Percentiles rank a stretch among this genome's conserved stretches.
Evolutionary conservation across 1,140 invertebrate genomes (phyloP).

Genomic region (Copidosoma floridanum): DNA sequence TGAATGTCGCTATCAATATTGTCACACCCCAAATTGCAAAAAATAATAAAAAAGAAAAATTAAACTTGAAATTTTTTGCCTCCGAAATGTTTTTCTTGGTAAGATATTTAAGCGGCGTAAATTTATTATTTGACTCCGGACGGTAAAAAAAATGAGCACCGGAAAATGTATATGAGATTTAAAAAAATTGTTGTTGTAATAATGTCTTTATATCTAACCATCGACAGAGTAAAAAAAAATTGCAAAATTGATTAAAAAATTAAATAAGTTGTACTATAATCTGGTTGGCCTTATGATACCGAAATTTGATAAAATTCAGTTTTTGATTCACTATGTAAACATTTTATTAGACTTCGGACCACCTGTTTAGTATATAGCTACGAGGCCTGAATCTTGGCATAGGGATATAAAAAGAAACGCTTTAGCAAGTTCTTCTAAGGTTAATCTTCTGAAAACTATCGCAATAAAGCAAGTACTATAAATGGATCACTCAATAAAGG

Average conservation of each 20-base stretch:
- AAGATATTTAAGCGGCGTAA: neutral
- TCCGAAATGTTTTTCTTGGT: neutral
- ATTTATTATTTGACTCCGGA: no score
- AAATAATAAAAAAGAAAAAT: neutral
- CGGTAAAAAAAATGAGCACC: no score
- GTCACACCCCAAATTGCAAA: neutral
- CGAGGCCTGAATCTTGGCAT: neutral
- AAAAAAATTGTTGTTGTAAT: no score
- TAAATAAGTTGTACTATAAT: no score
- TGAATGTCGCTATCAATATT: no score
- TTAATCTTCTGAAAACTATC: neutral
- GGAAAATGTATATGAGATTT: no score
- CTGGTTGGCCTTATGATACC: neutral
- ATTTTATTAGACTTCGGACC: conserved; percentile 4
- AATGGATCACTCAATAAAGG: neutral
- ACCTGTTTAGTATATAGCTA: neutral
- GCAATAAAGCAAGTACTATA: neutral
- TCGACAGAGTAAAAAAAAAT: no score
- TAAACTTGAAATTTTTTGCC: neutral
- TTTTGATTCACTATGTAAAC: neutral
- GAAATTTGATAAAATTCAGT: conserved; percentile 9
- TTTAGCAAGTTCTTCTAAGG: neutral
- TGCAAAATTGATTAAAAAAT: no score
- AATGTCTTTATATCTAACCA: no score
- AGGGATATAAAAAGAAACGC: neutral